Conservation (phyloP, 2,888 invertebrate genomes). For the Dastarcus helophoroides region DNA sequence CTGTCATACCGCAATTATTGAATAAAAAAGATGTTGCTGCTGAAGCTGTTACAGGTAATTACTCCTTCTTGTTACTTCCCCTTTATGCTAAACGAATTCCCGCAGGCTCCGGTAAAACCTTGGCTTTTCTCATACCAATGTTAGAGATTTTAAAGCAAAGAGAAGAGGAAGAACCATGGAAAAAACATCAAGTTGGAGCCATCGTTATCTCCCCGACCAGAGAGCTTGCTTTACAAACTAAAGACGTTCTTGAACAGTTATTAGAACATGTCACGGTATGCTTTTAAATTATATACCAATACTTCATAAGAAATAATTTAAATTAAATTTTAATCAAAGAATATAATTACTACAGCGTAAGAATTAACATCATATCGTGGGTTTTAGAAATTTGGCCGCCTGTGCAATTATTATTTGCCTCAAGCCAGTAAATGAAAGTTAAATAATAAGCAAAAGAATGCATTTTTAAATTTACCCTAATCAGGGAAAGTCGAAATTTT, state of each 20-base stretch:
- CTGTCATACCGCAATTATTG: constrained; percentile 78
- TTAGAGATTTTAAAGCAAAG: constrained; percentile 68
- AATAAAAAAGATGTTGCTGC: constrained; percentile 93
- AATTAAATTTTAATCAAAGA: background rate
- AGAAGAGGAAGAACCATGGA: constrained; percentile 50
- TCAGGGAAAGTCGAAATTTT: too few species aligned
- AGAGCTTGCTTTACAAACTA: constrained; percentile 87
- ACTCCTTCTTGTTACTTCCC: constrained; percentile 1
- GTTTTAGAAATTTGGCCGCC: too few species aligned
- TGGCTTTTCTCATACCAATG: constrained; percentile 89
- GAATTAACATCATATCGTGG: too few species aligned
- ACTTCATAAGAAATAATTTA: too few species aligned
- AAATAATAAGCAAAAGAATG: too few species aligned
- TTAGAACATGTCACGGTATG: constrained; percentile 37
- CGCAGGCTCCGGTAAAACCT: constrained; percentile 88
- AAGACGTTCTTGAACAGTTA: constrained; percentile 47
- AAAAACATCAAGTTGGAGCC: constrained; percentile 69
- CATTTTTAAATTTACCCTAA: too few species aligned
- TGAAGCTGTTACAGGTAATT: constrained; percentile 76
- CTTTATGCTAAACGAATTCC: constrained; percentile 4
- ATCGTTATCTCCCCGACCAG: constrained; percentile 91
- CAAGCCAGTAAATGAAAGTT: too few species aligned
- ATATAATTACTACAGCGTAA: background rate
- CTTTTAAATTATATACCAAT: constrained; percentile 31
- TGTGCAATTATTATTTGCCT: too few species aligned